Percentiles rank a stretch among this genome's conserved stretches.
These are phyloP conservation scores for Listronotus oregonensis DNA, from an alignment of 1,140 invertebrate species.

Conservation along the genomic window DNA sequence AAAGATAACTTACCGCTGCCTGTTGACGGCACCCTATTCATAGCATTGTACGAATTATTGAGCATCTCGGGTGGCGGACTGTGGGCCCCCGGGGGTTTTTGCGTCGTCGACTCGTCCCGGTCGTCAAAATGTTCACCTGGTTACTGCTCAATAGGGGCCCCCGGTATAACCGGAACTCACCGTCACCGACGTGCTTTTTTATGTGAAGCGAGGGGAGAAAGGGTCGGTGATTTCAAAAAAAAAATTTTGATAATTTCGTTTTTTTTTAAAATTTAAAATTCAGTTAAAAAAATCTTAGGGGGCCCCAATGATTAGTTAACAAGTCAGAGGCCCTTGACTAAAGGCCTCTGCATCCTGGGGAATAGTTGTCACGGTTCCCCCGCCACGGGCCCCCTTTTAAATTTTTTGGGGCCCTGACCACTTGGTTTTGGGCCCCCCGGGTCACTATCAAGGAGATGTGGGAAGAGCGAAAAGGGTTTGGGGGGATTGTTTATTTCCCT, in stretches of 20 bases:
- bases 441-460: conserved; percentile 53
- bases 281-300: conserved; percentile 34
- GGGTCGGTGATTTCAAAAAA: background rate
- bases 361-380: conserved; percentile 68
- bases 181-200: conserved; percentile 46
- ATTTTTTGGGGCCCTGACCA: conserved; percentile 57
- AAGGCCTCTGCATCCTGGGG: conserved; percentile 58
- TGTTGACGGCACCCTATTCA: conserved; percentile 27
- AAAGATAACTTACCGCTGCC: conserved; percentile 36
- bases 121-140: conserved; percentile 51
- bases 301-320: conserved; percentile 51
- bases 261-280: too few relatives aligned
- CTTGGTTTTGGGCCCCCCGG: conserved; percentile 59
- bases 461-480: conserved; percentile 16
- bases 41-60: conserved; percentile 29
- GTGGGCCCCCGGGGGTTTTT: conserved; percentile 49
- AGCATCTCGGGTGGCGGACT: conserved; percentile 48
- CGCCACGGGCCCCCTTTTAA: conserved; percentile 63
- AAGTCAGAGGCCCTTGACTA: conserved; percentile 60
- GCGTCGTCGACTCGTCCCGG: conserved; percentile 40
- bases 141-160: conserved; percentile 46
- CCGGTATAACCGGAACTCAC: conserved; percentile 52
- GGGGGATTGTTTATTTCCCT: conserved; percentile 28
- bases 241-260: too few relatives aligned
- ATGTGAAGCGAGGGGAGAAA: conserved; percentile 26